Base-by-base conservation (phyloP, 1,140 invertebrate genomes). In the Metopolophium dirhodum region DNA sequence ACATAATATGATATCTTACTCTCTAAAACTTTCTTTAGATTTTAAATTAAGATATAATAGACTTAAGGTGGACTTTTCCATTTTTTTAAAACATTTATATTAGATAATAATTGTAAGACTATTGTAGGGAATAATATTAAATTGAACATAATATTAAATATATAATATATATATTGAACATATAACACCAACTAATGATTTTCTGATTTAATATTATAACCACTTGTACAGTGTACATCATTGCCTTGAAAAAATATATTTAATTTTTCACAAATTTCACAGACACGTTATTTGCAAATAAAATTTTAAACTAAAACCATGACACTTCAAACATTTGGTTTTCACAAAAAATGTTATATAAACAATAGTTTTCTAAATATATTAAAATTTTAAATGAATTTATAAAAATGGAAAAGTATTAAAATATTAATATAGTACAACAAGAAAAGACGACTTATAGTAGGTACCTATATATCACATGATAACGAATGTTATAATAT, bases 381-480 rank as follows among this genome's bases (percentile, higher is more conserved):
- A 89, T 37, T 89, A 90, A 18, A 57, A 88, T 35, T 45, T 45
- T 18, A 68, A 90, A 61, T 61, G 26, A 45, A 61, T 68, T 45
- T 90, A 90, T 90, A 90, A 90, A 90, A 90, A 90, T 90, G 89
- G 18, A 90, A 90, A 90, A 90, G 26, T 90, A 68, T 90, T 90
- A 68, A 61, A 90, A 68, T 90, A 61, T 90, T 68, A 61, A 45
- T 90, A 68, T 90, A 37, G 41, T 61, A 90, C 51, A 61, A 61
- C 54, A 45, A 89, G n/a, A 54, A 90, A 61, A 23, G 49, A 88
- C 20, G n/a, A 88, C n/a, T 37, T 51, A 85, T 9, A 41, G 23
- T 85, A 14, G 26, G 86, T 87, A 87, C 47, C 41, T 88, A 77
- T 77, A 18, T 41, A 86, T 85, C 35, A 47, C 86, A 49, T 1